These are phyloP conservation scores for Muscicapa comitata DNA, from an alignment of 2,797 vertebrate genomes.

Conservation along the genomic window DNA sequence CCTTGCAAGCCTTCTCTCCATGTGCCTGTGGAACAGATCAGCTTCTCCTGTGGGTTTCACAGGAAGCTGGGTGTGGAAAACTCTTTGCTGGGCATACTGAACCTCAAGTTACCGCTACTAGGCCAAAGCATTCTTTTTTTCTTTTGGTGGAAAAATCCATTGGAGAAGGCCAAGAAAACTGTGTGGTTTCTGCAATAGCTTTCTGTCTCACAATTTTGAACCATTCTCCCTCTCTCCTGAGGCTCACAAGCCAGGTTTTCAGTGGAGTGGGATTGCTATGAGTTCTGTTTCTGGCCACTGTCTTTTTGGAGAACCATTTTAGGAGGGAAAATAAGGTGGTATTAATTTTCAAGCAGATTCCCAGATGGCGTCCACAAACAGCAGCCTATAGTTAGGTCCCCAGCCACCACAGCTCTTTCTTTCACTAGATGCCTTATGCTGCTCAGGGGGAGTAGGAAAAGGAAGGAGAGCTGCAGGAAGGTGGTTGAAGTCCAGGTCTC, in stretches of 20 bases:
- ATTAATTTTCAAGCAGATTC: constrained; percentile 18
- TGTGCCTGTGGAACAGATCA: neutral
- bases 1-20: rapidly evolving
- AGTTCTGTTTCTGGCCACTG: neutral
- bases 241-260: neutral
- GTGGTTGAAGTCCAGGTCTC: neutral
- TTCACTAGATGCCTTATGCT: neutral
- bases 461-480: neutral
- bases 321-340: neutral
- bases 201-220: neutral
- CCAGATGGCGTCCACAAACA: neutral
- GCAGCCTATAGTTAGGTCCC: neutral
- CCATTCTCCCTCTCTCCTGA: neutral
- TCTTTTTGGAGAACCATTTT: neutral
- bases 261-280: rapidly evolving
- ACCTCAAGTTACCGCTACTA: neutral
- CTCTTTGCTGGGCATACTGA: neutral
- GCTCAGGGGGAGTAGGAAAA: neutral
- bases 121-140: neutral
- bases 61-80: neutral
- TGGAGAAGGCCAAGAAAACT: neutral
- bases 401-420: neutral
- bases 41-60: neutral
- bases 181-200: constrained; percentile 4
- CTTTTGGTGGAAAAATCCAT: constrained; percentile 13